Evolutionary conservation across 2,797 vertebrate genomes (phyloP), one percentile per base, ranked within the genome.

Genomic region (Gymnoscopelus microlampas): DNA sequence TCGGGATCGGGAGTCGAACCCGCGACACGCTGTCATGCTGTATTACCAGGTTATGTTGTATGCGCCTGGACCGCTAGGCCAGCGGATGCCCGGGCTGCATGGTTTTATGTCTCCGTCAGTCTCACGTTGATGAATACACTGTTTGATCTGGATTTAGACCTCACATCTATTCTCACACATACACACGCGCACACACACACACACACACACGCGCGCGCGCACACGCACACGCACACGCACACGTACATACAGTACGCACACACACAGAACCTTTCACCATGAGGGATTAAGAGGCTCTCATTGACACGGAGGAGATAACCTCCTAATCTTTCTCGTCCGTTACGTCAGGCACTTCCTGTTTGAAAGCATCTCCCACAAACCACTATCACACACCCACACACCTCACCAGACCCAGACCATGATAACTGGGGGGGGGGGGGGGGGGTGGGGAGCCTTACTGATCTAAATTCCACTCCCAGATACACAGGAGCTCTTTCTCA

Each of bases 381-480:
- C 64, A 64, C 12, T 48, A 2, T 53, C 5, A 35, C 23, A 66
- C 66, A 65, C 70, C 70, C 64, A 26, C 60, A 65, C 69, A 23
- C 39, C 65, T 63, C 71, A 67, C 71, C 44, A 13, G 74, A 62
- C 67, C 71, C 44, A 13, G 74, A 62, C 67, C 74, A 65, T 71
- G 77, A 71, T 74, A 63, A 70, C 78, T 49, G 78, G 63, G 76
- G 29, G 63, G 70, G 63, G 68, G 76, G 77, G 6, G 6, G 6
- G 32, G 3, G 6, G 32, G n/a, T n/a, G n/a, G n/a, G n/a, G n/a
- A 82, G 76, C 74, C 67, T 54, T 15, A 23, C 78, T 63, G 80
- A 83, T 86, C 88, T 60, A 77, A 82, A 87, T 77, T 80, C 74
- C 65, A 32, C 71, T 84, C 68, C 63, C 76, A 80, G 78, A 77